A percentile compares a stretch with the other conserved stretches of the same genome.
These are phyloP conservation scores for Ctenoplectra terminalis DNA, from an alignment of 1,140 invertebrate genomes.

Conservation along the genomic window DNA sequence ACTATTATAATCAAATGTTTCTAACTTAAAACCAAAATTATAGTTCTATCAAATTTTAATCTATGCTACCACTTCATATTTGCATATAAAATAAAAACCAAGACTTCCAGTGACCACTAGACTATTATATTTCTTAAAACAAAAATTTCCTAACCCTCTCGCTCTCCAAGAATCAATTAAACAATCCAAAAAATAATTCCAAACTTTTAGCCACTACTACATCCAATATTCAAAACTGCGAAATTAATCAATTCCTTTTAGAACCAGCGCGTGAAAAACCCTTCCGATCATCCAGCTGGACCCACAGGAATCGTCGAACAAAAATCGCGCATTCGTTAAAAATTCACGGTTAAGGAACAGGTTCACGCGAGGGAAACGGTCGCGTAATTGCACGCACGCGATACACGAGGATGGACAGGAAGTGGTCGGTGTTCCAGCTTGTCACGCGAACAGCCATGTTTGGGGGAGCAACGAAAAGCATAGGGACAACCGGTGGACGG, in stretches of 20 bases:
- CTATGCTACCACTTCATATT: no score
- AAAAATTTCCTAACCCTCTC: no score
- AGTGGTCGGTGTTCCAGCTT: conserved; percentile 31
- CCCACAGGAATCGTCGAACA: neutral
- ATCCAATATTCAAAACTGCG: no score
- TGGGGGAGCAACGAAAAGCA: conserved; percentile 7
- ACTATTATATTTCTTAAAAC: no score
- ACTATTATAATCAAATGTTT: no score
- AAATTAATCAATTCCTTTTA: neutral
- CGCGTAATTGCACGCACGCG: conserved; percentile 35
- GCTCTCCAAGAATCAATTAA: no score
- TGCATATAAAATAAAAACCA: no score
- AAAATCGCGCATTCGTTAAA: conserved; percentile 21
- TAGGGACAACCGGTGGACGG: neutral
- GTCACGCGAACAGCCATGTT: conserved; percentile 23
- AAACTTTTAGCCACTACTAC: no score
- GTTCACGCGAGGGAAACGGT: neutral
- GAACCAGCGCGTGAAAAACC: neutral
- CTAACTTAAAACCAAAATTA: no score
- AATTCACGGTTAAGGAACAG: conserved; percentile 24
- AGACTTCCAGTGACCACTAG: no score
- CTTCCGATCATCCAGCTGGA: neutral
- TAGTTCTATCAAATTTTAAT: no score
- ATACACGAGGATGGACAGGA: conserved; percentile 41
- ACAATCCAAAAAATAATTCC: no score